Percentiles rank a stretch among this genome's conserved stretches.
Conservation (phyloP, 2,797 vertebrate genomes). For the Centropyge bicolor region DNA sequence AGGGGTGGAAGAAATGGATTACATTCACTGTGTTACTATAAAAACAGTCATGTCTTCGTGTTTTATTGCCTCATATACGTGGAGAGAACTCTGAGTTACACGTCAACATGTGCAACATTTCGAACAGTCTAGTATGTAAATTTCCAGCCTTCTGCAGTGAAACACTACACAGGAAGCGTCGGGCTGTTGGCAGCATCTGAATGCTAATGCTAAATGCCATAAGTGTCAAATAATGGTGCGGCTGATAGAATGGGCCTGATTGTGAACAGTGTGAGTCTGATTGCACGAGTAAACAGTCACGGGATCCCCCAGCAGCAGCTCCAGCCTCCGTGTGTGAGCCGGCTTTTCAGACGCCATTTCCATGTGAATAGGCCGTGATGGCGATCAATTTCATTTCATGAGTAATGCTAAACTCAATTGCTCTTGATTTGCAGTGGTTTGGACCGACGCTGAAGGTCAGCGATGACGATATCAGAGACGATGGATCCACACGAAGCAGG, state of each 20-base stretch:
- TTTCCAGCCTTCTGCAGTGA: constrained; percentile 9
- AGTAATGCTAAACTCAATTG: constrained; percentile 45
- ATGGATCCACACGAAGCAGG: constrained; percentile 25
- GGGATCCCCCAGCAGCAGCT: constrained; percentile 60
- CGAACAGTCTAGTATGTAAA: not conserved
- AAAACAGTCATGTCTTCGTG: too few relatives aligned
- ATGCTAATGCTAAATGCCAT: constrained; percentile 60
- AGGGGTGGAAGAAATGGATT: not conserved
- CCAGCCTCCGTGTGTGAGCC: constrained; percentile 17
- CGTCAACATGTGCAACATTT: not conserved
- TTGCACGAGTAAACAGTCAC: constrained; percentile 68
- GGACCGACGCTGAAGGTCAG: constrained; percentile 52
- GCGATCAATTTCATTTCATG: constrained; percentile 53
- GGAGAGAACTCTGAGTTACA: not conserved
- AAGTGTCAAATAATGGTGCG: constrained; percentile 57
- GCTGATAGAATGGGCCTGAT: constrained; percentile 74
- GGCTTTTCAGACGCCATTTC: constrained; percentile 47
- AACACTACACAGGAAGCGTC: constrained; percentile 4
- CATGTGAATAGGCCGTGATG: constrained; percentile 65
- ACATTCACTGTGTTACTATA: not conserved
- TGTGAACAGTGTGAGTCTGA: constrained; percentile 77
- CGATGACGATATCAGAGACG: constrained; percentile 21
- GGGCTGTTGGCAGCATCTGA: constrained; percentile 34
- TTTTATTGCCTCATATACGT: too few relatives aligned
- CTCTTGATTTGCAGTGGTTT: constrained; percentile 63